Evolutionary conservation across 1,140 invertebrate species (phyloP), one percentile per base, ranked within the genome.

Genomic region (Microplitis mediator): DNA sequence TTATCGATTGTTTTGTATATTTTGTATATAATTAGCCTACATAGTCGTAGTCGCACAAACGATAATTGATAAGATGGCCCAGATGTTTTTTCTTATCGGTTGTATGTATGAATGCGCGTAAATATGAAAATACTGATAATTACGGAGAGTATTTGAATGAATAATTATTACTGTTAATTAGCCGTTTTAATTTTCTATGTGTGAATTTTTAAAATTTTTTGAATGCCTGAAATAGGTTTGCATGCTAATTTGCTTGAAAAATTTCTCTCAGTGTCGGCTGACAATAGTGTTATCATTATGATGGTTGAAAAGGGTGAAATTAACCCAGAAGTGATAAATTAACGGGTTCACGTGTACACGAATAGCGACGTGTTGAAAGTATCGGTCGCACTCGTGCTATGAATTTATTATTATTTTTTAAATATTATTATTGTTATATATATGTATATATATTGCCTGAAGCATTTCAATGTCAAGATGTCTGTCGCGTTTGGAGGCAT

Each of bases 301-400:
- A 36, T 60, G 74, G 75, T 51, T 31, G 35, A n/a, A 8, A 34
- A 68, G 82, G 74, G 77, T 77, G 70, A 78, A 81, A 80, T 80
- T 78, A 78, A 79, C 73, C 76, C 74, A 81, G 72, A 79, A 76
- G 71, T 74, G 69, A 73, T 68, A 67, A 77, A 73, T 77, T 77
- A 75, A 80, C 77, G 65, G 74, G 61, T 61, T 64, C 67, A 74
- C 69, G 74, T 75, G 75, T 63, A 68, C 39, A 34, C 31, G 66
- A 71, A 36, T 73, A 45, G 11, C 54, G n/a, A 75, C 74, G 72
- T 77, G 79, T 80, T 75, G 83, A 85, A 85, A 86, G 84, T 82
- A 63, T 75, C 66, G 72, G 65, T 56, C 61, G 56, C 45, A 54
- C 34, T 77, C 82, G 80, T 85, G 84, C 52, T 35, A 71, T 71